phyloP scores from a whole-genome alignment of 2,797 vertebrate species.

The Peromyscus attwateri region DNA sequence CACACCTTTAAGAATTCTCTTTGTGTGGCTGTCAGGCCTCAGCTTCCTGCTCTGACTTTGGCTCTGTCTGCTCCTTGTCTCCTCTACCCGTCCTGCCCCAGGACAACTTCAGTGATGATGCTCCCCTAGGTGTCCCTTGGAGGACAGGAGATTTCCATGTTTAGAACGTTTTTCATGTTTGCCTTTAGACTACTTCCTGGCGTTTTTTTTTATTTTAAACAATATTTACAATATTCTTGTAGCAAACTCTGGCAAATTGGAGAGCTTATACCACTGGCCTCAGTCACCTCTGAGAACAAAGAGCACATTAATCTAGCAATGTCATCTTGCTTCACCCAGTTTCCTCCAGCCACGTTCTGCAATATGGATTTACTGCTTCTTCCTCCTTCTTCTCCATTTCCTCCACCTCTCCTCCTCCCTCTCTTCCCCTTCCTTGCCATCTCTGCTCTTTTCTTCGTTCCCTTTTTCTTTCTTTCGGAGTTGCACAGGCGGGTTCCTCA shows the following conservation, averaged over 20 bases:
- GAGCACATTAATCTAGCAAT: neutral
- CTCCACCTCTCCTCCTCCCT: neutral
- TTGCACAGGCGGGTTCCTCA: neutral
- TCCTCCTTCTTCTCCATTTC: neutral
- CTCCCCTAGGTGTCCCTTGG: neutral
- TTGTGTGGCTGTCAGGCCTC: neutral
- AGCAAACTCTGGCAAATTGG: neutral
- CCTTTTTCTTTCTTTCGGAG: neutral
- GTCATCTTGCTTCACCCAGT: neutral
- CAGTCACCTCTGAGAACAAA: neutral
- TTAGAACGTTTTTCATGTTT: neutral
- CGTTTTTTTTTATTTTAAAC: neutral
- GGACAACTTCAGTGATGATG: neutral
- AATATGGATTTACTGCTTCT: neutral
- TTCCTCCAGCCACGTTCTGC: neutral
- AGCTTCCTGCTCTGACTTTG: neutral
- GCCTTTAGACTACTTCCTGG: neutral
- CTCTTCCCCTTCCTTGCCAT: neutral
- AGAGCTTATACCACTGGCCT: neutral
- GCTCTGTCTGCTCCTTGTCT: neutral
- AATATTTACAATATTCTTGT: neutral
- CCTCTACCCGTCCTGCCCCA: neutral
- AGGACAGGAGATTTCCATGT: neutral
- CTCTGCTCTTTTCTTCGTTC: too few relatives aligned
- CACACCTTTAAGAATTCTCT: neutral